These are phyloP conservation scores for Nautilus pompilius DNA, from an alignment of 1,140 invertebrate genomes.

Conservation along the genomic window DNA sequence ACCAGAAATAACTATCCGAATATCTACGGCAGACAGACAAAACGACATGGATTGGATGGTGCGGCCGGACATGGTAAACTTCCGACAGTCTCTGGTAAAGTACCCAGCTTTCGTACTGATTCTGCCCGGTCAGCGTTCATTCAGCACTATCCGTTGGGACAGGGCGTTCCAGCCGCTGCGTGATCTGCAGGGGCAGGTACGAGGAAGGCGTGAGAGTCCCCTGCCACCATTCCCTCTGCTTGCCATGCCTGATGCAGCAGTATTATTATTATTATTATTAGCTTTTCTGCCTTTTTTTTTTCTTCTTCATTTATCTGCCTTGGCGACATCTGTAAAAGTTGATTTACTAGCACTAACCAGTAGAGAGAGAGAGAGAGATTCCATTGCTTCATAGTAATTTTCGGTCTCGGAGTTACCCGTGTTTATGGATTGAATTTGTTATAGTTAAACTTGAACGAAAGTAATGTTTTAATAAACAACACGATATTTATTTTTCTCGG, in stretches of 20 bases:
- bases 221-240: conserved; percentile 48
- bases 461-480: too few species aligned
- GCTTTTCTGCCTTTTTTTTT: not conserved
- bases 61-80: conserved; percentile 42
- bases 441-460: too few species aligned
- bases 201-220: conserved; percentile 14
- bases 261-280: too few species aligned
- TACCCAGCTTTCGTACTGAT: too few species aligned
- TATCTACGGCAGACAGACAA: conserved; percentile 37
- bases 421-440: too few species aligned
- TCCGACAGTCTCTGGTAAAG: conserved; percentile 38
- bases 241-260: conserved; percentile 59
- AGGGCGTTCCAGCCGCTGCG: conserved; percentile 30
- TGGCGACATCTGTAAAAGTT: too few species aligned
- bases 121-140: not conserved
- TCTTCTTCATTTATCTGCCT: not conserved
- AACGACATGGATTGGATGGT: conserved; percentile 49
- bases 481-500: too few species aligned
- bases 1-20: conserved; percentile 38
- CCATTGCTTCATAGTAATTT: too few species aligned
- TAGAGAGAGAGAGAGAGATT: too few species aligned
- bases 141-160: conserved; percentile 6
- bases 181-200: conserved; percentile 24
- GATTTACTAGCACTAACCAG: too few species aligned
- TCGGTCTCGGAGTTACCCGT: too few species aligned